Evolutionary conservation across 2,113 vertebrate genomes (phyloP), one percentile per base, ranked within the genome.

Genomic region (Emydocephalus ijimae): DNA sequence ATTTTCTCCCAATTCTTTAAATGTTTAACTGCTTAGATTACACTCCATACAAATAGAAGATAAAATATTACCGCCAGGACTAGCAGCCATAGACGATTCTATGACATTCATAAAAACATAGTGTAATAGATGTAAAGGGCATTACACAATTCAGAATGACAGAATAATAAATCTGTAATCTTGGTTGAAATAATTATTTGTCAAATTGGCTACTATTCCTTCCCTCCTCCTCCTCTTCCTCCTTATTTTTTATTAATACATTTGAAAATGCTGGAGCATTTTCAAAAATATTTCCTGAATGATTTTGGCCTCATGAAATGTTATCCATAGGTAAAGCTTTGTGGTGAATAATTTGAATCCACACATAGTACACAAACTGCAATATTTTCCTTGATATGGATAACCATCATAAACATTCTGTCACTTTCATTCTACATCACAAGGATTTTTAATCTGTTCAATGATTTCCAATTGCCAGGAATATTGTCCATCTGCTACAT

Each of bases 351-450:
- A 93, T 92, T 39, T 91, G 26, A 69, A 69, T 34, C 18, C 64
- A 69, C 12, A 69, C 29, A 12, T 43, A 93, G 94, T 93, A 87
- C 55, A 92, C 94, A 50, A 54, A 90, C 52, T 93, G 48, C 48
- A 52, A 92, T 56, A 29, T 91, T 94, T 87, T 29, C 12, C 91
- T 57, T 87, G 85, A 94, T 39, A 88, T 1, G 92, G 7, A 20
- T 54, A 57, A 85, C 20, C 90, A 86, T 91, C 1, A 26, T 64
- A 11, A 89, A 52, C 45, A 91, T 89, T 92, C 93, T 94, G 26
- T 81, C 89, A 34, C 90, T 92, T 93, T 94, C 14, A 91, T 55
- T 94, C 89, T 91, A 29, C 2, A 29, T 94, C 23, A 39, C 11
- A 39, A 7, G 5, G 87, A 93, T 57, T 18, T 91, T 57, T 81